Conservation (phyloP, 92 coral and sea anemone genomes). For the Epizoanthus illoricatus region DNA sequence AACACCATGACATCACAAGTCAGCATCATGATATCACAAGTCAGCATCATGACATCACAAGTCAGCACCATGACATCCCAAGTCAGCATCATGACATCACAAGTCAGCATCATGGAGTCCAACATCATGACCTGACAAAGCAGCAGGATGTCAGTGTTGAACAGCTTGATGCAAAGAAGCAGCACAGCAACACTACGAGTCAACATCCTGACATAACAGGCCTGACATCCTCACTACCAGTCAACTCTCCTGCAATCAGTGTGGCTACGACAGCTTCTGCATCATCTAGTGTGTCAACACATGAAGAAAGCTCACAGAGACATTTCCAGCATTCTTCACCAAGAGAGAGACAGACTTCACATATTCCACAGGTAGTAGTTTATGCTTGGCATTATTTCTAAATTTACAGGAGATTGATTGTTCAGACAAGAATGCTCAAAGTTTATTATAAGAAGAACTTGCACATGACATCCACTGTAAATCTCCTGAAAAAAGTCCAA, state of each 20-base stretch:
- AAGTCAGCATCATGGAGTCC: slow-evolving; percentile 23
- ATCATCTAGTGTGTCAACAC: slow-evolving; percentile 65
- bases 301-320: slow-evolving; percentile 78
- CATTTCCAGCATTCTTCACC: slow-evolving; percentile 86
- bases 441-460: no score
- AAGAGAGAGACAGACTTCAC: slow-evolving; percentile 57
- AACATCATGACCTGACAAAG: not conserved
- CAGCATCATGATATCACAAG: not conserved
- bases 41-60: not conserved
- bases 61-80: not conserved
- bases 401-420: no score
- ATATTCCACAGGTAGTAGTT: slow-evolving; percentile 46
- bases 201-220: slow-evolving; percentile 54
- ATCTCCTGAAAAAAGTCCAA: no score
- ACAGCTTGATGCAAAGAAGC: slow-evolving; percentile 48
- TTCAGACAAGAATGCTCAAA: no score
- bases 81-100: slow-evolving; percentile 6
- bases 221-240: slow-evolving; percentile 62
- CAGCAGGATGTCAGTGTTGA: slow-evolving; percentile 9
- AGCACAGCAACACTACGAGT: slow-evolving; percentile 52
- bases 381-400: no score
- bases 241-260: slow-evolving; percentile 61
- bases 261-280: slow-evolving; percentile 80
- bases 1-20: not conserved
- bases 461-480: no score